phyloP scores from a whole-genome alignment of 2,113 vertebrate species.

The Notothenia coriiceps region DNA sequence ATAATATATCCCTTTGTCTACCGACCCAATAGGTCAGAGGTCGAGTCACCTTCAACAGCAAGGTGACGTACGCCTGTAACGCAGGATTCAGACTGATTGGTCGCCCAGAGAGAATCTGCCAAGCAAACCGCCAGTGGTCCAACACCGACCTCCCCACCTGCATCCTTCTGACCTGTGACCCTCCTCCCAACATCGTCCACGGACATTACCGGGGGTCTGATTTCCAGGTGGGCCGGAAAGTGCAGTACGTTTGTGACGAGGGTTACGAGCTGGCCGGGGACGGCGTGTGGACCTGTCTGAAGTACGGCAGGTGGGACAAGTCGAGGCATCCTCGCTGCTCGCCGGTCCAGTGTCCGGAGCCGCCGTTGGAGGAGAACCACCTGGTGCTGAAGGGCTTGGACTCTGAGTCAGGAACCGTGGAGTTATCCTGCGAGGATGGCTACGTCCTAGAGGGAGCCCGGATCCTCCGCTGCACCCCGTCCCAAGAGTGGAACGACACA shows the following conservation, averaged over 20 bases:
- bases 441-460: constrained; percentile 88
- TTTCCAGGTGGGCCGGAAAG: constrained; percentile 91
- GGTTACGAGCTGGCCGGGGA: constrained; percentile 93
- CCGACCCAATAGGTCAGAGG: constrained; percentile 78
- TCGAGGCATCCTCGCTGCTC: constrained; percentile 87
- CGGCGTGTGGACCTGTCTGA: constrained; percentile 91
- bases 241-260: constrained; percentile 92
- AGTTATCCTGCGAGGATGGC: constrained; percentile 92
- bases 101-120: constrained; percentile 88
- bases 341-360: constrained; percentile 92
- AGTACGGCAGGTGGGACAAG: constrained; percentile 92
- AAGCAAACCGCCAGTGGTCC: constrained; percentile 95
- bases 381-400: constrained; percentile 88
- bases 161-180: constrained; percentile 89
- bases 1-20: not conserved
- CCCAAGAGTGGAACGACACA: constrained; percentile 94
- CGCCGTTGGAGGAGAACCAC: constrained; percentile 91
- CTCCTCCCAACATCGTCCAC: constrained; percentile 88
- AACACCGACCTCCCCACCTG: constrained; percentile 88
- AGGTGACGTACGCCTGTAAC: constrained; percentile 89
- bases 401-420: constrained; percentile 87
- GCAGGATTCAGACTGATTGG: constrained; percentile 89
- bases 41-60: constrained; percentile 88
- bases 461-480: constrained; percentile 88
- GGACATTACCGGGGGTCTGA: constrained; percentile 87